Base-by-base conservation (phyloP, 2,888 invertebrate genomes). In the Diabrotica balteata region DNA sequence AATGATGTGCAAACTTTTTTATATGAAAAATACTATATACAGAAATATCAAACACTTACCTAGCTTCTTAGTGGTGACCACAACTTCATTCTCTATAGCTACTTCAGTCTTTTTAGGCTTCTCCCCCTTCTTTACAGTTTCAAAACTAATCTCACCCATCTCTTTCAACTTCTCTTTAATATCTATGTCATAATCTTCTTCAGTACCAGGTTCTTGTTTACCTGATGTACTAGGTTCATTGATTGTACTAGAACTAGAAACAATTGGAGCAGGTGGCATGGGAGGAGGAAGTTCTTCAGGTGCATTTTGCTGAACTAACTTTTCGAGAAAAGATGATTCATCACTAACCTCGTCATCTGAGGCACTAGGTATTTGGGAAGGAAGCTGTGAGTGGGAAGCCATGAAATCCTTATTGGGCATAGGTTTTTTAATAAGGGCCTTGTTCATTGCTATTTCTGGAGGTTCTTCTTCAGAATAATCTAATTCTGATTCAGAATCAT, bases 31-130 rank as follows among this genome's bases (percentile, higher is more conserved):
- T n/a, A n/a, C n/a, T n/a, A 47, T 47, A 3, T 47, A 4, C 8
- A 47, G 17, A 17, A 17, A 17, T 17, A 17, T 17, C 47, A 9
- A 47, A 47, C 4, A 47, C 68, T 59, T 76, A 75, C 79, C 79
- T 57, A 78, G 72, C 71, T 84, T 84, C 68, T 82, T 83, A 7
- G 83, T 80, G 93, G 86, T 95, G 91, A 78, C 96, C 87, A 80
- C 95, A 91, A 84, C 95, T 93, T 79, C 93, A 88, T 72, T 95
- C 87, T 83, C 95, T 87, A 84, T 90, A 89, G 66, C 88, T 78
- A 74, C 73, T 71, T 81, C 80, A 51, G 78, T 73, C 70, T 84
- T 83, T 73, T 83, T 83, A 6, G 82, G 80, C 67, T 82, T 82
- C 60, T 84, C 84, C 4, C 83, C 82, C 69, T 84, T 85, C 70